phyloP scores from a whole-genome alignment of 1,140 invertebrate genomes.

The Musca domestica region DNA sequence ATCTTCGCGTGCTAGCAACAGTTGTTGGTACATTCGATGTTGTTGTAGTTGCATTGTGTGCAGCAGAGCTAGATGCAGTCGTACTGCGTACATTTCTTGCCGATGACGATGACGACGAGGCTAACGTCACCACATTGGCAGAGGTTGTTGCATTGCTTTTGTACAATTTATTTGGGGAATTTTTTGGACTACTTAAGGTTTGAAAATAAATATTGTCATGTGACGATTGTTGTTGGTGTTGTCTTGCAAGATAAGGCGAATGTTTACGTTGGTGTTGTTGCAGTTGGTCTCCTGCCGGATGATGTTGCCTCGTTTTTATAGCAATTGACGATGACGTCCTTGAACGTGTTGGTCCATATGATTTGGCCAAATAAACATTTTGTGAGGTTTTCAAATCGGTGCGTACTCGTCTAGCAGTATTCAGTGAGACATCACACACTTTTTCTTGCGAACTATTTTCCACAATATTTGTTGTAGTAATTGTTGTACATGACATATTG shows the following conservation, averaged over 20 bases:
- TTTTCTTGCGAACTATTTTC: too few relatives aligned
- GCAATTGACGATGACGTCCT: slow-evolving; percentile 36
- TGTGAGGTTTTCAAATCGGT: slow-evolving; percentile 52
- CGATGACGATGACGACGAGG: too few relatives aligned
- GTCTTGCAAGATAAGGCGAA: slow-evolving; percentile 2
- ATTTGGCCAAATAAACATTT: slow-evolving; percentile 36
- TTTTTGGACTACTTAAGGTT: too few relatives aligned
- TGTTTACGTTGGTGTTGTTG: slow-evolving; percentile 18
- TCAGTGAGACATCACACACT: slow-evolving; percentile 40
- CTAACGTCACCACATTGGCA: too few relatives aligned
- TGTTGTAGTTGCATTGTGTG: slow-evolving; percentile 24
- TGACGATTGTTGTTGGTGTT: background rate
- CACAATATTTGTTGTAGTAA: slow-evolving; percentile 20
- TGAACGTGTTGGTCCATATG: slow-evolving; percentile 28
- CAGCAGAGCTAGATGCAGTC: slow-evolving; percentile 2
- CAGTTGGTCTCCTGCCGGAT: background rate
- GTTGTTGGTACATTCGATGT: slow-evolving; percentile 2
- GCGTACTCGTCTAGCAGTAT: slow-evolving; percentile 54
- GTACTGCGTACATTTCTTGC: background rate
- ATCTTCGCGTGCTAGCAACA: slow-evolving; percentile 11
- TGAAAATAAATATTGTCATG: background rate
- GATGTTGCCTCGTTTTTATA: slow-evolving; percentile 32
- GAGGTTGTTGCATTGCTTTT: background rate
- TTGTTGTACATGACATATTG: slow-evolving; percentile 11
- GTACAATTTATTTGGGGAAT: too few relatives aligned